Evolutionary conservation across 2,113 vertebrate genomes (phyloP).

Genomic region (Gymnobelideus leadbeateri): DNA sequence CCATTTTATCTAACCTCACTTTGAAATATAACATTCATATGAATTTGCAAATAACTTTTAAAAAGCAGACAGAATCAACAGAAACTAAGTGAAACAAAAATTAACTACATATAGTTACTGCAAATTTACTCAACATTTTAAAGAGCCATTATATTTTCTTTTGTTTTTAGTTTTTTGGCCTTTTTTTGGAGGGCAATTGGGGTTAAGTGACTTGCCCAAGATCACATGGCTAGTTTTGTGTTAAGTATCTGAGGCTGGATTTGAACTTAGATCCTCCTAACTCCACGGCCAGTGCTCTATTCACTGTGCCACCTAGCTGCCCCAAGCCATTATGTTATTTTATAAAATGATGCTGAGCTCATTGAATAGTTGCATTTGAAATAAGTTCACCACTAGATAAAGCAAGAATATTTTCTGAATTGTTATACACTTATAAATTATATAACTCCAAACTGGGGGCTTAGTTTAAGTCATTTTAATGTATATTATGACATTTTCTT

Average conservation of each 20-base stretch:
- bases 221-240: too few relatives aligned
- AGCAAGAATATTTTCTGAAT: constrained; percentile 61
- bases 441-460: constrained; percentile 55
- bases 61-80: constrained; percentile 67
- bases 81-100: constrained; percentile 67
- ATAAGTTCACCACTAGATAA: constrained; percentile 21
- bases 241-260: too few relatives aligned
- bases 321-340: constrained; percentile 48
- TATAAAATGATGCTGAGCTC: constrained; percentile 11
- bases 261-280: too few relatives aligned
- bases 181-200: too few relatives aligned
- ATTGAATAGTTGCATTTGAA: neutral
- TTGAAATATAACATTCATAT: constrained; percentile 64
- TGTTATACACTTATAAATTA: constrained; percentile 53
- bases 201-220: too few relatives aligned
- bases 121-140: constrained; percentile 60
- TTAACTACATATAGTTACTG: constrained; percentile 68
- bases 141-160: constrained; percentile 10
- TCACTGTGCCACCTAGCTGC: too few relatives aligned
- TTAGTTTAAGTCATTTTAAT: constrained; percentile 70
- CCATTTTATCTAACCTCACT: constrained; percentile 29
- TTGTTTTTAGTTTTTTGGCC: too few relatives aligned
- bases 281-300: too few relatives aligned
- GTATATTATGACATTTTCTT: constrained; percentile 69
- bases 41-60: constrained; percentile 55